A percentile compares a stretch with the other conserved stretches of the same genome.
These are phyloP conservation scores for Aulostomus chinensis DNA, from an alignment of 2,797 vertebrate genomes.

Conservation along the genomic window DNA sequence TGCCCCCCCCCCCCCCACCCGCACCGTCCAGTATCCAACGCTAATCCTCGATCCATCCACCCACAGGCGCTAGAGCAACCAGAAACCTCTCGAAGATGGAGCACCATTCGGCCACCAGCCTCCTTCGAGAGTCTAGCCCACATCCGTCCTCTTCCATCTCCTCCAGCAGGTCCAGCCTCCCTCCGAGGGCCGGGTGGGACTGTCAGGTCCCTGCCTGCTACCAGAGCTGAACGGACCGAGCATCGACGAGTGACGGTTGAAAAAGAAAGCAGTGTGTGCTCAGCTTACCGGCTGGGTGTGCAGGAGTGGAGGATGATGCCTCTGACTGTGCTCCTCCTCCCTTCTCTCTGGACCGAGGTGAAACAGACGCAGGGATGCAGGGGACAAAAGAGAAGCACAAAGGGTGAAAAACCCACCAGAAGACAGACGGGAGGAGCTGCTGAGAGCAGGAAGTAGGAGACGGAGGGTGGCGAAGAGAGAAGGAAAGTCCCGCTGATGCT, in stretches of 20 bases:
- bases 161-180: conserved; percentile 30
- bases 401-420: conserved; percentile 30
- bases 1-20: conserved; percentile 19
- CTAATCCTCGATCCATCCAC: conserved; percentile 12
- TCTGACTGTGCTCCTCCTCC: conserved; percentile 65
- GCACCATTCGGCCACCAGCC: conserved; percentile 24
- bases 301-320: conserved; percentile 64
- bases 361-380: conserved; percentile 49
- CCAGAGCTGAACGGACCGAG: conserved; percentile 14
- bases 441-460: conserved; percentile 18
- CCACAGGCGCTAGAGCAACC: conserved; percentile 8
- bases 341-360: conserved; percentile 47
- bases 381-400: conserved; percentile 60
- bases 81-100: not conserved
- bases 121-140: conserved; percentile 29
- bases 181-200: conserved; percentile 46
- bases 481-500: conserved; percentile 34
- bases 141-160: conserved; percentile 38
- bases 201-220: conserved; percentile 11
- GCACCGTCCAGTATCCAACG: not conserved
- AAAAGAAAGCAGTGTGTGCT: conserved; percentile 23
- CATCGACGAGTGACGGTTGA: conserved; percentile 7
- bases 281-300: conserved; percentile 76
- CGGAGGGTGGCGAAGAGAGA: conserved; percentile 5
- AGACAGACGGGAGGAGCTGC: conserved; percentile 24